Evolutionary conservation across 2,113 vertebrate genomes (phyloP), one percentile per base, ranked within the genome.

Genomic region (Gambusia affinis): DNA sequence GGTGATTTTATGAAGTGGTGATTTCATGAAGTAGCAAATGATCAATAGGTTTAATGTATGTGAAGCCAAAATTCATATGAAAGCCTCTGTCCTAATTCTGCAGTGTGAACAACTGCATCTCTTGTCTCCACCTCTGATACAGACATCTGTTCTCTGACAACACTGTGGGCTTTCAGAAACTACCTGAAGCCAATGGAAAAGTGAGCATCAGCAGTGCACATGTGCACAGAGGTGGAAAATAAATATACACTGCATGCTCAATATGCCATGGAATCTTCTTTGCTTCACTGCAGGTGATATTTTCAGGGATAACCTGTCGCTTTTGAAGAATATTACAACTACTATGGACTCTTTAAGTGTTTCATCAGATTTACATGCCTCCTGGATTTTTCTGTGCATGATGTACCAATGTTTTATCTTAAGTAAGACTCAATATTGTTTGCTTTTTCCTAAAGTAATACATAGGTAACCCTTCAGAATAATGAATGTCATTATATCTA

Each of bases 181-280:
- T 35, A 88, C 73, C 78, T 75, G 35, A 76, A 83, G 67, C 57
- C 79, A 70, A 76, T 68, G 62, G 63, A 51, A 60, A 72, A 67
- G 72, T 62, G 72, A 54, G 77, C 65, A 85, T 73, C 72, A 60
- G 75, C 73, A 61, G 70, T 15, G 4, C 29, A 64, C 74, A 69
- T 64, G 47, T 14, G 66, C 71, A 30, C 70, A 51, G 73, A 79
- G 81, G 60, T 87, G 76, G 51, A 81, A 85, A 87, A 86, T 89
- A 84, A 60, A 89, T 85, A 80, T 44, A 77, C 67, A 67, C 64
- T 69, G 54, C 67, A 29, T 67, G 42, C 47, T 31, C 63, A 73
- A 79, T 82, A 80, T 64, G 69, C 31, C 15, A 29, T 63, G 66
- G 76, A 78, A 80, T 87, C 77, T 35, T 39, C 60, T 85, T 73